phyloP scores from a whole-genome alignment of 1,140 invertebrate genomes.

The Phymorhynchus buccinoides region DNA sequence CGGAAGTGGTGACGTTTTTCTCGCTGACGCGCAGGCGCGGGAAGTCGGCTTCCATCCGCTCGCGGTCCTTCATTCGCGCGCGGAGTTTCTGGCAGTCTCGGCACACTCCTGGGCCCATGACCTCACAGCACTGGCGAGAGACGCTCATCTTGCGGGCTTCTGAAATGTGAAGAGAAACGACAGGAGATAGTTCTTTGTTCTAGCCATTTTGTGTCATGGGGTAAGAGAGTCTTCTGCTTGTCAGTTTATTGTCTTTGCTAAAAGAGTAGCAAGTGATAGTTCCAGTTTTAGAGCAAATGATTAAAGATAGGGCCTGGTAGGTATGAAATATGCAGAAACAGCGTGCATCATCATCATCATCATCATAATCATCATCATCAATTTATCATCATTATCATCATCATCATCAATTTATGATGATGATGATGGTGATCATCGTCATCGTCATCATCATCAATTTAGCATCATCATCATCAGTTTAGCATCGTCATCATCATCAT shows the following conservation, averaged over 20 bases:
- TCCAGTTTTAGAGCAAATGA: no score
- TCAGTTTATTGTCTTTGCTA: no score
- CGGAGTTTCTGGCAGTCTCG: conserved; percentile 49
- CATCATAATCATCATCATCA: no score
- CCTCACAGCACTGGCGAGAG: conserved; percentile 52
- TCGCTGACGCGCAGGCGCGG: conserved; percentile 48
- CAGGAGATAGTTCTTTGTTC: no score
- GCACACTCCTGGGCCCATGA: conserved; percentile 55
- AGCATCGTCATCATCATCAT: neutral
- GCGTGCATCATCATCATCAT: no score
- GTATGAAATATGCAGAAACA: no score
- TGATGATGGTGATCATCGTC: neutral
- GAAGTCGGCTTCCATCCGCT: conserved; percentile 49
- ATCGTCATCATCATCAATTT: neutral
- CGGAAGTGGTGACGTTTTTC: conserved; percentile 47
- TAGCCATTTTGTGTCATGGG: no score
- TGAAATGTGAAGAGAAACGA: neutral
- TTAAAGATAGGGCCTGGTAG: no score
- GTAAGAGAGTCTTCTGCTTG: no score
- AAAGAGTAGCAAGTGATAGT: no score
- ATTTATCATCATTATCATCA: neutral
- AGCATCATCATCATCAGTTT: neutral
- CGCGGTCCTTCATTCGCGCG: conserved; percentile 41
- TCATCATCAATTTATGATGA: neutral
- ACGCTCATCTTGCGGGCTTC: conserved; percentile 33